Conservation (phyloP, 2,797 vertebrate species). For the Acrocephalus scirpaceus region DNA sequence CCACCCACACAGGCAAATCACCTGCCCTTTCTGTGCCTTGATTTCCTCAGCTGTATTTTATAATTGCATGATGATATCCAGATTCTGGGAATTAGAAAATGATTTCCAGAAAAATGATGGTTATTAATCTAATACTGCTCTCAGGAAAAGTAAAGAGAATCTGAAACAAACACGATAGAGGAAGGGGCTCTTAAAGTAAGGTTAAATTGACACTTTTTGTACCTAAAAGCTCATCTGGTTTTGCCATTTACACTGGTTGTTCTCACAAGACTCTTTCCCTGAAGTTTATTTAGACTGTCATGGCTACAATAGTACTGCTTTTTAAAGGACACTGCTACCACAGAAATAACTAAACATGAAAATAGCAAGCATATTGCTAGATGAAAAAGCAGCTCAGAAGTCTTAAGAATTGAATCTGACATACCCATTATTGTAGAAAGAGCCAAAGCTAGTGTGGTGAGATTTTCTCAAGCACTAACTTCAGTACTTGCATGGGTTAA, state of each 20-base stretch:
- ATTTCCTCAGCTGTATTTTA: background rate
- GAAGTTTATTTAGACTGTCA: background rate
- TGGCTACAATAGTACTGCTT: background rate
- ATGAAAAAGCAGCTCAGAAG: background rate
- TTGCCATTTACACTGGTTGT: background rate
- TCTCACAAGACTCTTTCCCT: background rate
- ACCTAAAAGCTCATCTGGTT: background rate
- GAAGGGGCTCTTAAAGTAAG: background rate
- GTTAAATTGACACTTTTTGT: background rate
- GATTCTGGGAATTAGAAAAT: background rate
- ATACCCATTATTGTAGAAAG: background rate
- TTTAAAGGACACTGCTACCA: background rate
- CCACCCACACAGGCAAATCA: background rate
- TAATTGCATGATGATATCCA: background rate
- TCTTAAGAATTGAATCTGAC: background rate
- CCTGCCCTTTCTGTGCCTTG: conserved; percentile 3
- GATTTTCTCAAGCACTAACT: background rate
- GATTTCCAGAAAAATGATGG: background rate
- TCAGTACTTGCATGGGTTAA: background rate
- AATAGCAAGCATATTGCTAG: background rate
- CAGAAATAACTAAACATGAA: background rate
- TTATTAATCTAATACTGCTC: background rate
- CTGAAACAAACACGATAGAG: background rate
- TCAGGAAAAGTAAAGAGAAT: background rate
- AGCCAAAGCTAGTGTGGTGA: background rate